Evolutionary conservation across 2,888 invertebrate genomes (phyloP).

Genomic region (Lasioglossum oenotherae): DNA sequence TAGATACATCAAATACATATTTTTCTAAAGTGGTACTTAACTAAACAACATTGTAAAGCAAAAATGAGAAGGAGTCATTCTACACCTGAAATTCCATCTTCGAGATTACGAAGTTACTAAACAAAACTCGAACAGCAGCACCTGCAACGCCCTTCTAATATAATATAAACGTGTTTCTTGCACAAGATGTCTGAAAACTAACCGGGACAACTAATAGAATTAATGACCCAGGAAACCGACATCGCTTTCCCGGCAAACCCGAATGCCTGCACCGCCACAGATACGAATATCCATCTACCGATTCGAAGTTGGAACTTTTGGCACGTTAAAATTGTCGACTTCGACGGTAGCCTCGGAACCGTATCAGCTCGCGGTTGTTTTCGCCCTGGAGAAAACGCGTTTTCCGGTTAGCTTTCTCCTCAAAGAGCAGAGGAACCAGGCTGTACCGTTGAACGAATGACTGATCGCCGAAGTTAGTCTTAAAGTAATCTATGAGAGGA

Average conservation of each 20-base stretch:
- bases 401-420: background rate
- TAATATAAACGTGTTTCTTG: too few species aligned
- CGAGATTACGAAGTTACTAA: too few species aligned
- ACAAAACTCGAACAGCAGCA: too few species aligned
- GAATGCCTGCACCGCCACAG: background rate
- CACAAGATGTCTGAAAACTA: too few species aligned
- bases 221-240: background rate
- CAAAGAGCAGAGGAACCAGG: background rate
- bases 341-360: background rate
- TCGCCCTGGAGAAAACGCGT: constrained; percentile 4
- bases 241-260: background rate
- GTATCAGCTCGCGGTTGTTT: background rate
- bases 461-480: constrained; percentile 51
- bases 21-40: too few species aligned
- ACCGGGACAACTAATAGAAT: background rate
- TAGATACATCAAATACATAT: too few species aligned
- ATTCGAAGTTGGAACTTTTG: background rate
- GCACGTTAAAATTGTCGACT: background rate
- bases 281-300: background rate
- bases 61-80: too few species aligned
- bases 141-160: too few species aligned
- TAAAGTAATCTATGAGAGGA: constrained; percentile 68
- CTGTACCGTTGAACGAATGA: constrained; percentile 34
- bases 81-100: too few species aligned
- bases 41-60: too few species aligned